phyloP scores from a whole-genome alignment of 2,888 invertebrate genomes.

The Dexiosoma caninum region DNA sequence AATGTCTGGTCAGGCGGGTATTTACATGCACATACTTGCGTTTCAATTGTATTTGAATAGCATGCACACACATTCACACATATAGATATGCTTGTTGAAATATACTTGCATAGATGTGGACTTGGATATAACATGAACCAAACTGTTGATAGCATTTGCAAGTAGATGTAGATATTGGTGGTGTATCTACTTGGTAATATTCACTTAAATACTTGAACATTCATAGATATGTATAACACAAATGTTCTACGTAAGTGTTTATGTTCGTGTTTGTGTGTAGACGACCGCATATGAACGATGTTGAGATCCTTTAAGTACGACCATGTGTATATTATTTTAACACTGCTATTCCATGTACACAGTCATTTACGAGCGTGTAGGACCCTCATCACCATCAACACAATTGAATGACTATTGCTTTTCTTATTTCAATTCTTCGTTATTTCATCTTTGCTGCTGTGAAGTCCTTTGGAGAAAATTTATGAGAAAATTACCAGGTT shows the following conservation, averaged over 20 bases:
- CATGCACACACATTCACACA: not conserved
- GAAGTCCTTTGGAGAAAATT: constrained; percentile 7
- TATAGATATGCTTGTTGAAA: not conserved
- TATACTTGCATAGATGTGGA: not conserved
- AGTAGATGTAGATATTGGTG: constrained; percentile 50
- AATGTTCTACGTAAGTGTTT: not conserved
- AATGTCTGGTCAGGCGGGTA: not conserved
- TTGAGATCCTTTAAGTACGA: constrained; percentile 4
- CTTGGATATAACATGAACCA: constrained; percentile 15
- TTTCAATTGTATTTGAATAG: no score
- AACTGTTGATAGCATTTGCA: not conserved
- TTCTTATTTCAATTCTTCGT: constrained; percentile 42
- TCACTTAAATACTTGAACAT: constrained; percentile 15
- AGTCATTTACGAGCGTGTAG: constrained; percentile 27
- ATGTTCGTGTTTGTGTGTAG: not conserved
- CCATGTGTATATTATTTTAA: constrained; percentile 19
- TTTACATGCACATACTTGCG: not conserved
- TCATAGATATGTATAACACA: not conserved
- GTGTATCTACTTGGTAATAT: constrained; percentile 39
- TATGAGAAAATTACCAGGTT: not conserved
- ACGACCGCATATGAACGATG: not conserved
- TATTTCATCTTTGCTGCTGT: not conserved
- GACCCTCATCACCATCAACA: constrained; percentile 55
- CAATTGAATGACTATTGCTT: constrained; percentile 57
- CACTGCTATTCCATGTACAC: constrained; percentile 2